Evolutionary conservation across 2,888 invertebrate genomes (phyloP).

Genomic region (Congeria kusceri): DNA sequence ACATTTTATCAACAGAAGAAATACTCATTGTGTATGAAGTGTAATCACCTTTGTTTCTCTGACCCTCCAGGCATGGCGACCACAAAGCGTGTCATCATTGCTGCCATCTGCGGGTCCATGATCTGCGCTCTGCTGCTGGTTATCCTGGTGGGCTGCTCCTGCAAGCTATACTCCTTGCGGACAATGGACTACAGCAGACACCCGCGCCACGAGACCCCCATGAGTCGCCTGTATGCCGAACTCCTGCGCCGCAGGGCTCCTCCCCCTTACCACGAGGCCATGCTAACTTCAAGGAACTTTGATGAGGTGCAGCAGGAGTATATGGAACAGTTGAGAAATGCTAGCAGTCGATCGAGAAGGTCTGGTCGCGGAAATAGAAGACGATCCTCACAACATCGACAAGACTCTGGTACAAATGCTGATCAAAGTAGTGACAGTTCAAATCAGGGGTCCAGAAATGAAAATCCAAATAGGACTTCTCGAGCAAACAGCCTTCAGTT

Average conservation of each 20-base stretch:
- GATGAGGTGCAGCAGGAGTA: slow-evolving; percentile 80
- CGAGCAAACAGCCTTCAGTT: slow-evolving; percentile 18
- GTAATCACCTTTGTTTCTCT: too few relatives aligned
- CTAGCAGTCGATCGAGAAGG: slow-evolving; percentile 15
- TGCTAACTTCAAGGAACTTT: slow-evolving; percentile 83
- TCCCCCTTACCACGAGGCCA: slow-evolving; percentile 86
- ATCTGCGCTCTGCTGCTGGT: slow-evolving; percentile 86
- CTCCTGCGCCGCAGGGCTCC: slow-evolving; percentile 86
- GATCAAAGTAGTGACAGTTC: slow-evolving; percentile 2
- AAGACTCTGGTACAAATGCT: slow-evolving; percentile 10
- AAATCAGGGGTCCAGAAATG: slow-evolving; percentile 8
- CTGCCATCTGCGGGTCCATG: slow-evolving; percentile 86
- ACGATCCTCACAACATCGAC: slow-evolving; percentile 28
- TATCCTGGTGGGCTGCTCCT: slow-evolving; percentile 86
- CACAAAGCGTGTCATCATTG: slow-evolving; percentile 86
- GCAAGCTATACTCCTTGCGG: slow-evolving; percentile 86
- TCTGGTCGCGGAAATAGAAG: slow-evolving; percentile 26
- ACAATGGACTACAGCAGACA: slow-evolving; percentile 64
- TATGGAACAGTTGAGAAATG: slow-evolving; percentile 46
- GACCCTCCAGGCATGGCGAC: slow-evolving; percentile 60
- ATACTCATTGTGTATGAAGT: too few relatives aligned
- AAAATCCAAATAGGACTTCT: neutral
- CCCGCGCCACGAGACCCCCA: slow-evolving; percentile 78
- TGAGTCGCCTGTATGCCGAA: slow-evolving; percentile 83
- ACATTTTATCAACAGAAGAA: too few relatives aligned